Evolutionary conservation across 2,113 vertebrate genomes (phyloP), one percentile per base, ranked within the genome.

Genomic region (Puntigrus tetrazona): DNA sequence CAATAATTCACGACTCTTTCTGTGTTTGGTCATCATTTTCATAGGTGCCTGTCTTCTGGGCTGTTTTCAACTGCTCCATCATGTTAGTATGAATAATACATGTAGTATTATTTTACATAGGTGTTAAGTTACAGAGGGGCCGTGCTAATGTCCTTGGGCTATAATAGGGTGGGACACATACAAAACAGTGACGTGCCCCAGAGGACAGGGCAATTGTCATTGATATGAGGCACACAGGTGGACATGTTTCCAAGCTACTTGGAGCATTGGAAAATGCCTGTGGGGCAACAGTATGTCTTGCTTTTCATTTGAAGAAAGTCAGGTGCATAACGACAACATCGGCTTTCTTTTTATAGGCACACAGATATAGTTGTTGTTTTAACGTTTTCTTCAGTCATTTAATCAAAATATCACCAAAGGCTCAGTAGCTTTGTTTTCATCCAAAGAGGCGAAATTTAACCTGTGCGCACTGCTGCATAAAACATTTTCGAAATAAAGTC

Each of bases 1-100:
- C 94, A 96, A 95, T 95, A 95, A 96, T 95, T 96, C 94, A 96
- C 94, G 91, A 84, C 89, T 91, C 93, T 86, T 89, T 76, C 82
- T 82, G 63, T 89, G 81, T 89, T 75, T 89, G 88, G 86, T 89
- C 86, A 82, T 87, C 77, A 72, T 88, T 89, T 85, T 87, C 81
- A 82, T 72, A 63, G 84, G 59, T 81, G 76, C 83, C 87, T 78
- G 65, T 87, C 82, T 79, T 67, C 79, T 84, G 47, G 74, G 84
- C 87, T 88, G 84, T 85, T 86, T 88, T 78, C 36, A 79, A 70
- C 83, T 67, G 78, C 84, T 82, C 83, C 87, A 87, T 89, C 88
- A 90, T 88, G 86, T 89, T 88, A 80, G 84, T 69, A 88, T 90
- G 85, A 89, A 90, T 90, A 89, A 91, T 90, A 85, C 72, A 88